phyloP scores from a whole-genome alignment of 2,888 invertebrate genomes.

The Hyppa rectilinea region DNA sequence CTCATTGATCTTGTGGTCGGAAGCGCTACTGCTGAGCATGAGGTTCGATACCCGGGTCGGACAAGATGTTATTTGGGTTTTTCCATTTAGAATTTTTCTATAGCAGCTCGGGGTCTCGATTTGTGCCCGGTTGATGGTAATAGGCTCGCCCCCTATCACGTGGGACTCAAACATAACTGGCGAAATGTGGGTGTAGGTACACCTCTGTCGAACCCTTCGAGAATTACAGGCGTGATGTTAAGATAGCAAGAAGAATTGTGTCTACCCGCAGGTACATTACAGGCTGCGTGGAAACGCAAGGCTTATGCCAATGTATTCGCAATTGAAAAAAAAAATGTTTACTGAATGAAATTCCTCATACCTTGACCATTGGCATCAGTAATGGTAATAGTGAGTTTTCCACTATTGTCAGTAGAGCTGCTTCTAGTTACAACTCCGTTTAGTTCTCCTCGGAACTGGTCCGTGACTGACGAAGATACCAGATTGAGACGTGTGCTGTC shows the following conservation, averaged over 20 bases:
- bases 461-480: slow-evolving; percentile 70
- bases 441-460: slow-evolving; percentile 67
- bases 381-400: slow-evolving; percentile 73
- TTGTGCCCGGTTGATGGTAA: too few species aligned
- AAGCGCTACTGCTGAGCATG: too few species aligned
- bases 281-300: not conserved
- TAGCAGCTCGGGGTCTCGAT: too few species aligned
- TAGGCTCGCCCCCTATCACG: too few species aligned
- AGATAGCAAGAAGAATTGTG: not conserved
- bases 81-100: too few species aligned
- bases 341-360: slow-evolving; percentile 44
- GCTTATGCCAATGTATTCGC: not conserved
- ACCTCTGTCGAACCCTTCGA: too few species aligned
- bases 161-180: too few species aligned
- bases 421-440: slow-evolving; percentile 67
- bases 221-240: too few species aligned
- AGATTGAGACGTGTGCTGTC: slow-evolving; percentile 68
- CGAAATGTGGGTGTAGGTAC: too few species aligned
- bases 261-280: not conserved
- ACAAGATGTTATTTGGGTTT: too few species aligned
- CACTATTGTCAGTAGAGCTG: slow-evolving; percentile 70
- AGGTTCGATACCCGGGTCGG: too few species aligned
- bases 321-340: not conserved
- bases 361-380: slow-evolving; percentile 63
- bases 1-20: too few species aligned